phyloP scores from a whole-genome alignment of 2,888 invertebrate genomes.

The Lasioglossum morio region DNA sequence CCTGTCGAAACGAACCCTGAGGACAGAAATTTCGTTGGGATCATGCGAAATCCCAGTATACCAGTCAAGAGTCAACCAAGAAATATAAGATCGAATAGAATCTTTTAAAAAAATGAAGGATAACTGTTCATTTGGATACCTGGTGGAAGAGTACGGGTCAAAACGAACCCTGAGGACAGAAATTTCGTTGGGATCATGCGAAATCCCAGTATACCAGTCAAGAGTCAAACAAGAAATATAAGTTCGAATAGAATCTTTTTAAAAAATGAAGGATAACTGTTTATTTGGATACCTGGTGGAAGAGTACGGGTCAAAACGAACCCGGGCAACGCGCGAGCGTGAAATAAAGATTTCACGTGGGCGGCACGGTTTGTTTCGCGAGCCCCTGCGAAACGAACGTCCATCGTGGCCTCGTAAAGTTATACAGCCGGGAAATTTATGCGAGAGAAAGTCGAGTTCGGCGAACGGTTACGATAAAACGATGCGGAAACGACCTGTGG shows the following conservation, averaged over 20 bases:
- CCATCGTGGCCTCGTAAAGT: conserved; percentile 48
- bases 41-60: too few relatives aligned
- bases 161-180: too few relatives aligned
- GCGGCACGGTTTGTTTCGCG: background rate
- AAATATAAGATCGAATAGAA: too few relatives aligned
- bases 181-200: too few relatives aligned
- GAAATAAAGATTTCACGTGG: background rate
- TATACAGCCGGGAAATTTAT: conserved; percentile 53
- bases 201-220: too few relatives aligned
- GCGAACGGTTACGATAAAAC: conserved; percentile 52
- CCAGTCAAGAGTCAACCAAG: too few relatives aligned
- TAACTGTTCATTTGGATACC: too few relatives aligned
- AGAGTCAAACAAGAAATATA: too few relatives aligned
- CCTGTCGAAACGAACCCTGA: too few relatives aligned
- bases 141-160: too few relatives aligned
- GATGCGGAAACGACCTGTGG: conserved; percentile 54
- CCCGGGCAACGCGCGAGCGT: background rate
- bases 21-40: too few relatives aligned
- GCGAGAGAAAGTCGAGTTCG: conserved; percentile 52
- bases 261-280: background rate
- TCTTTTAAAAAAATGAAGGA: too few relatives aligned
- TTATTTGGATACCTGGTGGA: background rate
- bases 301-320: background rate
- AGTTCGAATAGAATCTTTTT: background rate
- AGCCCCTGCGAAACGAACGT: conserved; percentile 1